A percentile compares a stretch with the other conserved stretches of the same genome.
Conservation (phyloP, 2,113 vertebrate genomes). For the Tenebrosternarchus preto region DNA sequence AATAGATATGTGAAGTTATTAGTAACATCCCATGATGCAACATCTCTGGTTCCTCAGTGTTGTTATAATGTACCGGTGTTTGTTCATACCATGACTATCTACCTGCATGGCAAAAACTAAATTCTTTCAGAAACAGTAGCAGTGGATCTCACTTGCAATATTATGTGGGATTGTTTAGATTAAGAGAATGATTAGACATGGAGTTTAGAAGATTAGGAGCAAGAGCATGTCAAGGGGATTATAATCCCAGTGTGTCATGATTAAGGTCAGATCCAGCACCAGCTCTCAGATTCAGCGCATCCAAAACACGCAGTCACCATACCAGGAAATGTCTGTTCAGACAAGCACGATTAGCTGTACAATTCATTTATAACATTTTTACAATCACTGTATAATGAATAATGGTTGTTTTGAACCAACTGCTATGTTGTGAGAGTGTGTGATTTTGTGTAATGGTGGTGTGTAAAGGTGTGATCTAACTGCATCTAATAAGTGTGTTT, state of each 20-base stretch:
- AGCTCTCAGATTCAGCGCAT: neutral
- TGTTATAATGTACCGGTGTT: neutral
- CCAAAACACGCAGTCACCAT: neutral
- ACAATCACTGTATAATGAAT: neutral
- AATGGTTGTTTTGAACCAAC: too few species aligned
- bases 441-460: neutral
- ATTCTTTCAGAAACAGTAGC: conserved; percentile 27
- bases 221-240: conserved; percentile 51
- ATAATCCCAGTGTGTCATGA: conserved; percentile 50
- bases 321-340: neutral
- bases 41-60: conserved; percentile 17
- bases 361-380: neutral
- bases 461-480: conserved; percentile 21
- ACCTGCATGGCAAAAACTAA: neutral
- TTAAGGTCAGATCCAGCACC: conserved; percentile 42
- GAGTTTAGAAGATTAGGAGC: conserved; percentile 53
- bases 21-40: conserved; percentile 1
- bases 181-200: conserved; percentile 45
- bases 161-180: conserved; percentile 54
- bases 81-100: conserved; percentile 8
- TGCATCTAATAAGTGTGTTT: neutral
- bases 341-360: neutral
- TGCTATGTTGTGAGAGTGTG: neutral
- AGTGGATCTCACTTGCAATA: conserved; percentile 42
- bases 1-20: conserved; percentile 4